Evolutionary conservation across 1,140 invertebrate genomes (phyloP).

Genomic region (Heliconius hewitsoni): DNA sequence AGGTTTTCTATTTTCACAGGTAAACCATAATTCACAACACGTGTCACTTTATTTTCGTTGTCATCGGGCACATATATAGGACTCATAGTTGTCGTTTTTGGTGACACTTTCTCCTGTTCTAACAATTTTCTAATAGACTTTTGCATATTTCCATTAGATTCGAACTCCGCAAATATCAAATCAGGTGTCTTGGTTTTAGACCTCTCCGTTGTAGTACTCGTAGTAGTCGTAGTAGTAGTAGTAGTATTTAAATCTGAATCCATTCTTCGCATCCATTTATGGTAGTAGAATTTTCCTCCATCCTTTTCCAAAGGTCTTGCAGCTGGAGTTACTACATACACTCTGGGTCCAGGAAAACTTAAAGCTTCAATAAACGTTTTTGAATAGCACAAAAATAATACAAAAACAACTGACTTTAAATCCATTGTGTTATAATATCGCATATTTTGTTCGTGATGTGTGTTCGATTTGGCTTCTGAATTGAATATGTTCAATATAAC

Average conservation of each 20-base stretch:
- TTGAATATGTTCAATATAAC: slow-evolving; percentile 58
- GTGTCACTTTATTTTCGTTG: slow-evolving; percentile 40
- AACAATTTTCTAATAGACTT: slow-evolving; percentile 71
- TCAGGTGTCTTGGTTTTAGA: slow-evolving; percentile 62
- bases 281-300: slow-evolving; percentile 70
- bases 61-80: slow-evolving; percentile 69
- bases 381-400: slow-evolving; percentile 51
- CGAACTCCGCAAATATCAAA: slow-evolving; percentile 76
- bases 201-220: slow-evolving; percentile 50
- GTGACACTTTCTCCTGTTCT: slow-evolving; percentile 61
- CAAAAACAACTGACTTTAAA: slow-evolving; percentile 39
- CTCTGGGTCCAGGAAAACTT: slow-evolving; percentile 61
- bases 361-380: slow-evolving; percentile 46
- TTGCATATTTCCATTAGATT: slow-evolving; percentile 59
- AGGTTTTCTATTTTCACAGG: slow-evolving; percentile 38
- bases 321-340: slow-evolving; percentile 72
- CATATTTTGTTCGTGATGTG: slow-evolving; percentile 42
- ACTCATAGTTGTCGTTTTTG: slow-evolving; percentile 50
- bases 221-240: slow-evolving; percentile 46
- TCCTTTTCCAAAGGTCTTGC: slow-evolving; percentile 50
- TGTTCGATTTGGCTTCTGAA: slow-evolving; percentile 51
- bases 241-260: slow-evolving; percentile 53
- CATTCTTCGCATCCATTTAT: slow-evolving; percentile 73
- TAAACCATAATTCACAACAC: slow-evolving; percentile 53
- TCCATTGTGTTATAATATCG: slow-evolving; percentile 30